A percentile compares a stretch with the other conserved stretches of the same genome.
Conservation (phyloP, 2,888 invertebrate species). For the Spisula subtruncata region DNA sequence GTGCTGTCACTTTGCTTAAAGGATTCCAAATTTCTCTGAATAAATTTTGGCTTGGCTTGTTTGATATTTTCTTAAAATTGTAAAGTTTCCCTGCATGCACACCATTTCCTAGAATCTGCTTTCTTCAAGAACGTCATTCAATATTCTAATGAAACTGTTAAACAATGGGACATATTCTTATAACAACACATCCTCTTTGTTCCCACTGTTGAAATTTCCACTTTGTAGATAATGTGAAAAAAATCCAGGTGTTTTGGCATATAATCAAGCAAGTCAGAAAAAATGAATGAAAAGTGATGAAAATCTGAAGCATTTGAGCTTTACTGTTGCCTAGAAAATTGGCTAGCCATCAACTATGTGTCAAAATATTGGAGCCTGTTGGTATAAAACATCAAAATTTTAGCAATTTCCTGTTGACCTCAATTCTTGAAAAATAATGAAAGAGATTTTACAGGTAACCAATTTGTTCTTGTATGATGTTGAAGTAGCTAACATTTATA, state of each 20-base stretch:
- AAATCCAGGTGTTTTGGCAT: constrained; percentile 26
- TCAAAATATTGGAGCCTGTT: constrained; percentile 16
- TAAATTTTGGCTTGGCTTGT: no score
- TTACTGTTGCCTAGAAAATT: neutral
- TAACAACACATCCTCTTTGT: neutral
- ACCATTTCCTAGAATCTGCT: no score
- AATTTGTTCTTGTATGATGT: neutral
- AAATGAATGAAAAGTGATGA: constrained; percentile 24
- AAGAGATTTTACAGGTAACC: constrained; percentile 15
- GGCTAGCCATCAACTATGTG: neutral
- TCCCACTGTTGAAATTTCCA: neutral
- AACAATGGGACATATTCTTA: no score
- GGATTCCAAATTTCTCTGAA: no score
- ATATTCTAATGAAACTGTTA: no score
- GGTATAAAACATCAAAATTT: neutral
- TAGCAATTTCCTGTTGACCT: constrained; percentile 28
- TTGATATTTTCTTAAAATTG: no score
- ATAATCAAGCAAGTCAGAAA: neutral
- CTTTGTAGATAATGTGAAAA: constrained; percentile 3
- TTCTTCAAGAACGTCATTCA: no score
- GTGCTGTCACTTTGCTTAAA: no score
- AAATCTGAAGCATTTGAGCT: constrained; percentile 12
- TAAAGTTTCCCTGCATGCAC: no score
- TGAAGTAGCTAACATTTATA: no score
- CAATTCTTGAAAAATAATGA: constrained; percentile 6